These are phyloP conservation scores for Macrostomum cliftonense DNA, from an alignment of 2,888 invertebrate species.

Conservation along the genomic window DNA sequence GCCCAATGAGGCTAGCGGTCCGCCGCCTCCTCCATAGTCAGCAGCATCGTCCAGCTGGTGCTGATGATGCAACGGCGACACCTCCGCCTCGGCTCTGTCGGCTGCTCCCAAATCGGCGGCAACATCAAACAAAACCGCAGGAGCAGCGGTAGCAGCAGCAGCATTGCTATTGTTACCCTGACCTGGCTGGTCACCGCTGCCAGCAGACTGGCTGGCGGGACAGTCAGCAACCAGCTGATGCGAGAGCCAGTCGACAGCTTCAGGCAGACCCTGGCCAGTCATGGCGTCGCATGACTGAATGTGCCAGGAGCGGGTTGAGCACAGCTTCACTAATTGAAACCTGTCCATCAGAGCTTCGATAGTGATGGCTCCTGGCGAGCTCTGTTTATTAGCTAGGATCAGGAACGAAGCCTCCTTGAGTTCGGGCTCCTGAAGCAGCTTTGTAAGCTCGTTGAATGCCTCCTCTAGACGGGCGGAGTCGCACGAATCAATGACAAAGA, in stretches of 20 bases:
- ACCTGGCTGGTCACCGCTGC: too few species aligned
- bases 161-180: too few species aligned
- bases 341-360: constrained; percentile 43
- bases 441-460: constrained; percentile 42
- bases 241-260: constrained; percentile 45
- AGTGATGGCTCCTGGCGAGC: constrained; percentile 16
- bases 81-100: too few species aligned
- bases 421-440: constrained; percentile 44
- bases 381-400: constrained; percentile 46
- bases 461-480: constrained; percentile 42
- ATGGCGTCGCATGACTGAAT: constrained; percentile 43
- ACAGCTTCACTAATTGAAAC: constrained; percentile 42
- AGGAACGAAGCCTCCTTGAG: constrained; percentile 44
- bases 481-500: constrained; percentile 45
- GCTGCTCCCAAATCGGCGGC: too few species aligned
- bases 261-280: constrained; percentile 40
- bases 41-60: too few species aligned
- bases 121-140: too few species aligned
- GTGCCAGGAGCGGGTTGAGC: constrained; percentile 45
- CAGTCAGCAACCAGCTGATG: constrained; percentile 39
- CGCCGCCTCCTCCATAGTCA: too few species aligned
- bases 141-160: too few species aligned
- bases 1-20: too few species aligned
- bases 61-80: too few species aligned
- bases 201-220: too few species aligned